These are phyloP conservation scores for Catocala fraxini DNA, from an alignment of 2,888 invertebrate genomes.

Conservation along the genomic window DNA sequence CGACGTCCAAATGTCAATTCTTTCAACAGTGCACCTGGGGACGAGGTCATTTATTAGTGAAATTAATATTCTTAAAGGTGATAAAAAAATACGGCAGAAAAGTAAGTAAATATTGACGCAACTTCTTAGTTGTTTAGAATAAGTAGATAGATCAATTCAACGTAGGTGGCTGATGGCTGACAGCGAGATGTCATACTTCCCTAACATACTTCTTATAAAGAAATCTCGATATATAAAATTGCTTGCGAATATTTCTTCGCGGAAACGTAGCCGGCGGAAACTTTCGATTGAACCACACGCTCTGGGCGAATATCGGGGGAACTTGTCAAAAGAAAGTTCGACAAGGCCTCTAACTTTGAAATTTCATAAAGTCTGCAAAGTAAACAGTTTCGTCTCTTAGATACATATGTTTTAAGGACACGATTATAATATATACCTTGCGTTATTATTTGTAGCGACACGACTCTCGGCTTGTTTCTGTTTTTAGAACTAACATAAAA, in stretches of 20 bases:
- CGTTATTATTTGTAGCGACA: slow-evolving; percentile 31
- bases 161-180: slow-evolving; percentile 31
- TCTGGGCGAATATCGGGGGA: slow-evolving; percentile 53
- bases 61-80: no score
- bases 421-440: slow-evolving; percentile 30
- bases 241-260: slow-evolving; percentile 26
- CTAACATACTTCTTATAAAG: slow-evolving; percentile 15
- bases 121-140: slow-evolving; percentile 16
- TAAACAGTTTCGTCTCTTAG: slow-evolving; percentile 50
- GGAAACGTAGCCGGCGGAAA: slow-evolving; percentile 29
- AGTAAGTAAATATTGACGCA: not conserved
- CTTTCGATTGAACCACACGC: slow-evolving; percentile 54
- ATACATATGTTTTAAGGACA: slow-evolving; percentile 42
- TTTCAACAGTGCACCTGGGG: no score
- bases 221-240: slow-evolving; percentile 29
- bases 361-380: slow-evolving; percentile 55
- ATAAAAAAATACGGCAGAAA: no score
- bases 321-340: slow-evolving; percentile 68
- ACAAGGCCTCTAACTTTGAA: slow-evolving; percentile 59
- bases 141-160: slow-evolving; percentile 17
- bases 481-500: slow-evolving; percentile 33
- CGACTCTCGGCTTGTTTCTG: slow-evolving; percentile 10
- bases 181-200: slow-evolving; percentile 26
- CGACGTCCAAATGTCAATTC: no score
- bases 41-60: no score